Evolutionary conservation across 2,113 vertebrate species (phyloP).

Genomic region (Chaetodon auriga): DNA sequence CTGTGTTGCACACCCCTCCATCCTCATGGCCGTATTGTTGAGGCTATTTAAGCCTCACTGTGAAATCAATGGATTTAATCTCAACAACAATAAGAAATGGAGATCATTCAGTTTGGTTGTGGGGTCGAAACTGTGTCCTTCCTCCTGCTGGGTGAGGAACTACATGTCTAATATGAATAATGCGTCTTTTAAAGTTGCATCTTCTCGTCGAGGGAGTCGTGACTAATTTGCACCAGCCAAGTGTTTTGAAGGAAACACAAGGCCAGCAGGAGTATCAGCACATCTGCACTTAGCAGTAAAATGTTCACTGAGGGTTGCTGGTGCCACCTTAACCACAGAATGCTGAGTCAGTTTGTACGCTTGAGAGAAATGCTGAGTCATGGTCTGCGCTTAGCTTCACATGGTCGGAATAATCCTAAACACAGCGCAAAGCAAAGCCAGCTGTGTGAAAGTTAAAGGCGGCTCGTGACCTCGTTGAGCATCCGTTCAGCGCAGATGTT

Average conservation of each 20-base stretch:
- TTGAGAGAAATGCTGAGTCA: slow-evolving; percentile 2
- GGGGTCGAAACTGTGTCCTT: neutral
- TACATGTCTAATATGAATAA: neutral
- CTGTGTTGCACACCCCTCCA: too few species aligned
- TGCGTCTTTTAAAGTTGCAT: slow-evolving; percentile 10
- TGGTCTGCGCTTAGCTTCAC: neutral
- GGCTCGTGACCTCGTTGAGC: neutral
- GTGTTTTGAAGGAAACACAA: neutral
- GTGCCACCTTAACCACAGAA: neutral
- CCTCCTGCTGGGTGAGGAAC: neutral
- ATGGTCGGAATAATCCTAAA: neutral
- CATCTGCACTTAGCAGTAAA: too few species aligned
- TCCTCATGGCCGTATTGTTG: too few species aligned
- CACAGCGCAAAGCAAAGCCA: neutral
- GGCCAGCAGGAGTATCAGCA: too few species aligned
- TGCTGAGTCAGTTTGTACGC: slow-evolving; percentile 11
- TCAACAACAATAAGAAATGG: neutral
- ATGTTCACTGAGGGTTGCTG: neutral
- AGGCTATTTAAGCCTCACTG: neutral
- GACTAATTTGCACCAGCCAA: neutral
- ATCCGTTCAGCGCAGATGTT: neutral
- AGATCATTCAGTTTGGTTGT: neutral
- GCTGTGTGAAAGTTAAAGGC: neutral
- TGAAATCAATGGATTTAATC: neutral
- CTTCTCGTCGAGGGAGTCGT: neutral